A percentile compares a stretch with the other conserved stretches of the same genome.
phyloP scores from a whole-genome alignment of 2,888 invertebrate species.

The Creontiades dilutus region DNA sequence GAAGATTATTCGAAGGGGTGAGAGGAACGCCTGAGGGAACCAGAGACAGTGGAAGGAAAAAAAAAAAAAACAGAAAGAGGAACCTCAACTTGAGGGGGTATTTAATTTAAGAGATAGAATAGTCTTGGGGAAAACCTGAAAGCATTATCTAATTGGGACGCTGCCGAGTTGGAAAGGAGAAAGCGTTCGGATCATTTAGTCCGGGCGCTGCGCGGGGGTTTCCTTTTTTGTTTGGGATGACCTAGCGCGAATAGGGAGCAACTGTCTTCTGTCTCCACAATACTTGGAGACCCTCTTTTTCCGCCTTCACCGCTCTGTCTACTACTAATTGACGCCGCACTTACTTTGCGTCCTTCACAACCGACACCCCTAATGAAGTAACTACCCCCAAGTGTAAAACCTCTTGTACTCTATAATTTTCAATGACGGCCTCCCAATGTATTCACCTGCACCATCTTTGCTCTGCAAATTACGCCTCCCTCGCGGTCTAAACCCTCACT shows the following conservation, averaged over 20 bases:
- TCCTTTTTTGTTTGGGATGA: conserved; percentile 46
- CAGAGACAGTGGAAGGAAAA: not conserved
- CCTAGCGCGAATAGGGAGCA: conserved; percentile 53
- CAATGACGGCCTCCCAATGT: conserved; percentile 64
- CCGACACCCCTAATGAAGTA: conserved; percentile 71
- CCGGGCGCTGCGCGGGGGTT: conserved; percentile 20
- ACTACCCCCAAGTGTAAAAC: conserved; percentile 71
- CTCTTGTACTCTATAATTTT: conserved; percentile 70
- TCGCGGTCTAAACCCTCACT: conserved; percentile 46
- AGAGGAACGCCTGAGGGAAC: conserved; percentile 2
- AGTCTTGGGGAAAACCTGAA: conserved; percentile 58
- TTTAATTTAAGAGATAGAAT: conserved; percentile 59
- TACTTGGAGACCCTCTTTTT: conserved; percentile 11
- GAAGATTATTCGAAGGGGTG: conserved; percentile 38
- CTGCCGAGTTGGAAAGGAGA: not conserved
- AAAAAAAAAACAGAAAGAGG: conserved; percentile 29
- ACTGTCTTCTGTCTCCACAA: conserved; percentile 53
- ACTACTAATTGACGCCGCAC: conserved; percentile 68
- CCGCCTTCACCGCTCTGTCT: not conserved
- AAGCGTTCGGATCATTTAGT: conserved; percentile 54
- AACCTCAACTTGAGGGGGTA: conserved; percentile 58
- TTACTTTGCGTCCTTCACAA: conserved; percentile 41
- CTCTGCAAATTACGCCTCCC: conserved; percentile 67
- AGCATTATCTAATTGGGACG: conserved; percentile 71
- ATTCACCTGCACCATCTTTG: conserved; percentile 70